phyloP scores from a whole-genome alignment of 2,113 vertebrate species.

The Cheirogaleus medius region DNA sequence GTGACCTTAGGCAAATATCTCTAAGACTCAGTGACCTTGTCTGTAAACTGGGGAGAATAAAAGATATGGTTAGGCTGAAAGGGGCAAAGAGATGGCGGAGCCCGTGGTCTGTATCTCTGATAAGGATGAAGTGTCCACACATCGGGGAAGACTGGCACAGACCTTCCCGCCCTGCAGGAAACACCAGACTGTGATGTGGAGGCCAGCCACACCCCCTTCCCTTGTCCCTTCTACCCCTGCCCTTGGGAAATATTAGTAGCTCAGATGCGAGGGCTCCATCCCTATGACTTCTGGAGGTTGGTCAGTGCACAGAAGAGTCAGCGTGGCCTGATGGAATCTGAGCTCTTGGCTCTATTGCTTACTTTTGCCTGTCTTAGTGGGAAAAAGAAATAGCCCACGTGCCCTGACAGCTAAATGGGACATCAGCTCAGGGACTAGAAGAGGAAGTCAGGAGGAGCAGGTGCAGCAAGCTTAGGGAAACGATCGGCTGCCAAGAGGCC shows the following conservation, averaged over 20 bases:
- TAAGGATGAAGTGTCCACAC: neutral
- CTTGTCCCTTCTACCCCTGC: neutral
- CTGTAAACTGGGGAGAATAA: neutral
- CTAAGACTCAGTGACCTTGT: neutral
- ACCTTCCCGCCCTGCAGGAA: neutral
- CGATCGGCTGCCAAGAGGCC: conserved; percentile 55
- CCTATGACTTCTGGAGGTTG: neutral
- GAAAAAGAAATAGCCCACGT: neutral
- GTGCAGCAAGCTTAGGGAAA: conserved; percentile 10
- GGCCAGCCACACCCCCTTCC: neutral
- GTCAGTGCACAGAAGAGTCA: neutral
- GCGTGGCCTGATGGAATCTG: neutral
- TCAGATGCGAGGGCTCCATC: neutral
- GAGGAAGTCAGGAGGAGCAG: conserved; percentile 31
- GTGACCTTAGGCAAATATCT: neutral
- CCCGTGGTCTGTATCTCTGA: neutral
- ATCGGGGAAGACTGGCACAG: accelerated
- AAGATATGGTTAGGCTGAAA: neutral
- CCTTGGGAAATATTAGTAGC: neutral
- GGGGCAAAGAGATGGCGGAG: neutral
- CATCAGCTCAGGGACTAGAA: neutral
- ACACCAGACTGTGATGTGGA: neutral
- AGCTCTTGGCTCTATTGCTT: neutral
- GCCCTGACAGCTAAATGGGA: conserved; percentile 16
- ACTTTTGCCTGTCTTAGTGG: neutral